These are phyloP conservation scores for Baryphthengus martii DNA, from an alignment of 2,113 vertebrate genomes.

Conservation along the genomic window DNA sequence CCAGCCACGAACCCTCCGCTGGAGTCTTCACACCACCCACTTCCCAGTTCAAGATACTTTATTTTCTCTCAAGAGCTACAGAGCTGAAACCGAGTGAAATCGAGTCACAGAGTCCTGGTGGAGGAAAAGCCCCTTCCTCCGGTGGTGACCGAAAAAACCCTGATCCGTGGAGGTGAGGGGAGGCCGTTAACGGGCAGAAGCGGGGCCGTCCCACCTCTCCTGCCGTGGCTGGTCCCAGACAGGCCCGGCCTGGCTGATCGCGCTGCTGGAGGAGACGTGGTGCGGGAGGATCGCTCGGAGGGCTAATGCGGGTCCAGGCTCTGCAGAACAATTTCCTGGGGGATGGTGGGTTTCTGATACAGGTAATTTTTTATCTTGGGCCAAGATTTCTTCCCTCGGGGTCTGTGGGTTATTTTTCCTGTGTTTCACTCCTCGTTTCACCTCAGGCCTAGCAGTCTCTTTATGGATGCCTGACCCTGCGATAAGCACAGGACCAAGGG, in stretches of 20 bases:
- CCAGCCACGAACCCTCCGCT: no score
- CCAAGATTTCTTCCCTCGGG: fast-evolving
- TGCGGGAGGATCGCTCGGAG: not conserved
- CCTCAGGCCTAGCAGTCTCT: not conserved
- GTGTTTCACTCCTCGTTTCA: not conserved
- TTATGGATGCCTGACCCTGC: fast-evolving
- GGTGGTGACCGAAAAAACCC: fast-evolving
- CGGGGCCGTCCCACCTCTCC: not conserved
- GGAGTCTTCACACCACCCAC: no score
- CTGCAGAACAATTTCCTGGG: not conserved
- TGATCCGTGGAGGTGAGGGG: fast-evolving
- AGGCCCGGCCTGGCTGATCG: no score
- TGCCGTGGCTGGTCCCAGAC: no score
- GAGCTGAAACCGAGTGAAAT: no score
- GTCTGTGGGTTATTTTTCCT: fast-evolving
- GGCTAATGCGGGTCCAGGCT: not conserved
- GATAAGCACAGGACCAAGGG: not conserved
- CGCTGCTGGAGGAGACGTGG: not conserved
- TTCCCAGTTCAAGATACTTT: no score
- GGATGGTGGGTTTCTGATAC: not conserved
- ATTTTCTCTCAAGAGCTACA: no score
- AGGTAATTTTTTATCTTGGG: not conserved
- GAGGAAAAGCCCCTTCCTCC: no score
- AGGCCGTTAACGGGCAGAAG: not conserved
- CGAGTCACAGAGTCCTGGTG: no score